Base-by-base conservation (phyloP, 2,888 invertebrate species). In the Nomada ferruginata region DNA sequence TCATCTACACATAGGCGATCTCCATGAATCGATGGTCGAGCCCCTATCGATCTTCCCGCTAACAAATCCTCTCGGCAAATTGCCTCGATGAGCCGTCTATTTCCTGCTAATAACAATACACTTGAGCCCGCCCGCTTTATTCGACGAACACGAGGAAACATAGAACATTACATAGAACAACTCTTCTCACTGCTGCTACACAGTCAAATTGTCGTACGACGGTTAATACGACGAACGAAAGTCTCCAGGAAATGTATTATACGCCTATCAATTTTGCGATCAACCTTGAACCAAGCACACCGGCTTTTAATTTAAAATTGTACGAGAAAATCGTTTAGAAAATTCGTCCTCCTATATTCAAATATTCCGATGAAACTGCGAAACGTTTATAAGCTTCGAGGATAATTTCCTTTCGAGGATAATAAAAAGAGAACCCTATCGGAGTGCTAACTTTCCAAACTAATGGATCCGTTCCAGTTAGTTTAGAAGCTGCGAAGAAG, bases 11-110 rank as follows among this genome's bases (percentile, higher is more conserved):
- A 7, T 36, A 47, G 47, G 10, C 15, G 13, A 47, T 47, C 47
- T 1, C 13, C 15, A 47, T 3, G 13, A 5, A 69, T 47, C 44
- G 26, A 47, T 29, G 69, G 47, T 69, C 36, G 10, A 1, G 18
- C 18, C n/a, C n/a, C 23, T 26, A 66, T 55, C 68, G 71, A 78
- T 53, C 60, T 50, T 11, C 36, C n/a, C 13, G 13, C 53, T 15
- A 44, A 23, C 36, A 29, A 47, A 59, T 57, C 11, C 63, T 11
- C 47, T 26, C 26, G 13, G 55, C 18, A 18, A 26, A 36, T n/a
- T 13, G 59, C 66, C 47, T 65, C 65, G 50, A 26, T 50, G 77
- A 76, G 61, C 69, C 81, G 68, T 80, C 73, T 68, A 70, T 77
- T 83, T 71, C 60, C 59, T 44, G 36, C 52, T 65, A 64, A 76